Base-by-base conservation (phyloP, 2,113 vertebrate species). In the Macquaria ambigua region DNA sequence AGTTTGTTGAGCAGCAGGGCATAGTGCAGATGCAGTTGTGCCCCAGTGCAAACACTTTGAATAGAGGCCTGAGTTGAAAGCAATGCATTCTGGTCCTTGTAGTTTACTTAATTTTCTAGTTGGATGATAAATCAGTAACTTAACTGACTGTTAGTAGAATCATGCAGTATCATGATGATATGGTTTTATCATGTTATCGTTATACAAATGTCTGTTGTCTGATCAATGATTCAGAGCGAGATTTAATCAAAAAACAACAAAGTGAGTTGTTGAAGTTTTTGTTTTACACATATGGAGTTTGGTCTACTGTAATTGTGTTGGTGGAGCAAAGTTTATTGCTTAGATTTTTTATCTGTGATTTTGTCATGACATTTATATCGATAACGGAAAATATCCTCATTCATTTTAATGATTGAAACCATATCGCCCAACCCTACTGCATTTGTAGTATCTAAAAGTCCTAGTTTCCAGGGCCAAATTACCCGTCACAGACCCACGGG, bases 21-120 rank as follows among this genome's bases (percentile, higher is more conserved):
- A 48, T 0, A 25, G n/a, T 59, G 61, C 59, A 55, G 52, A 21
- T 10, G 52, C 16, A 63, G 53, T 31, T 34, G 56, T 25, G 34
- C 70, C 46, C 46, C 41, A 50, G 21, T 23, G 53, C 63, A 31
- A 15, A 75, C 21, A 31, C 62, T 64, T 23, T 46, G 21, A 28
- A 63, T 5, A 58, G 8, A 34, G 8, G 28, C 16, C 31, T 21
- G 21, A 70, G 41, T 6, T 31, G 16, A 56, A 43, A 39, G 37
- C 23, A 50, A 21, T 72, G 70, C 56, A 81, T 74, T 68, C 34
- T 71, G 53, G 77, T 39, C 34, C 31, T 56, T 25, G 43, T 48
- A 88, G 50, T 75, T 72, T 28, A 41, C 21, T 25, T n/a, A 9
- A 5, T 20, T 69, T 39, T 59, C 28, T 9, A 11, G 37, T 55